Evolutionary conservation across 2,888 invertebrate genomes (phyloP).

Genomic region (Gastracanthus pulcherrimus): DNA sequence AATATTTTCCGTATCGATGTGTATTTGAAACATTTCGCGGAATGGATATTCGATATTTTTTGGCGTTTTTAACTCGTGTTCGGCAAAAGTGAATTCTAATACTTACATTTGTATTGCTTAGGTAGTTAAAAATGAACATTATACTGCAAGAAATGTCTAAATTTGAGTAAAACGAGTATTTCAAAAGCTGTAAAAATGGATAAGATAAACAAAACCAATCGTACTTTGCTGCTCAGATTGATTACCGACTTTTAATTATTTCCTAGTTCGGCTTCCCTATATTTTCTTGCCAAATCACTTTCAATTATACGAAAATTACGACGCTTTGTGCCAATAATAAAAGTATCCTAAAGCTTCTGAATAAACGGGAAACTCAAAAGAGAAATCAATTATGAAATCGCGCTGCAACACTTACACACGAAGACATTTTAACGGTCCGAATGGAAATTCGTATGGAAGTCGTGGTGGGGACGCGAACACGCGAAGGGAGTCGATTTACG

Average conservation of each 20-base stretch:
- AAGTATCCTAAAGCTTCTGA: not conserved
- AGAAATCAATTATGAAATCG: constrained; percentile 42
- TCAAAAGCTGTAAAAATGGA: not conserved
- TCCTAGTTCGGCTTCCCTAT: constrained; percentile 1
- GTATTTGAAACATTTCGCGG: not conserved
- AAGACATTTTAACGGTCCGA: not conserved
- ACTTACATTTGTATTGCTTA: not conserved
- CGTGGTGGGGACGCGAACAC: not conserved
- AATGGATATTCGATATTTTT: not conserved
- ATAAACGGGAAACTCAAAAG: not conserved
- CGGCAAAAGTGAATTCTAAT: not conserved
- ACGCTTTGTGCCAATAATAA: constrained; percentile 6
- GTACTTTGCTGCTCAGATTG: not conserved
- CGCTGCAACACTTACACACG: not conserved
- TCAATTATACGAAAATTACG: constrained; percentile 9
- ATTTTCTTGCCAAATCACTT: not conserved
- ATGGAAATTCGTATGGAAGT: not conserved
- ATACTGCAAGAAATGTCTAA: not conserved
- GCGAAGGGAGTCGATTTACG: not conserved
- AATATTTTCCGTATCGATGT: constrained; percentile 10
- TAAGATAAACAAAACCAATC: not conserved
- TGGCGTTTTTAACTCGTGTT: not conserved
- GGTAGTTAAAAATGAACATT: too few species aligned
- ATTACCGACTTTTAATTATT: constrained; percentile 4
- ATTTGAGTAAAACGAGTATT: not conserved